Evolutionary conservation across 2,888 invertebrate species (phyloP), one percentile per base, ranked within the genome.

Genomic region (Macroteleia sp.): DNA sequence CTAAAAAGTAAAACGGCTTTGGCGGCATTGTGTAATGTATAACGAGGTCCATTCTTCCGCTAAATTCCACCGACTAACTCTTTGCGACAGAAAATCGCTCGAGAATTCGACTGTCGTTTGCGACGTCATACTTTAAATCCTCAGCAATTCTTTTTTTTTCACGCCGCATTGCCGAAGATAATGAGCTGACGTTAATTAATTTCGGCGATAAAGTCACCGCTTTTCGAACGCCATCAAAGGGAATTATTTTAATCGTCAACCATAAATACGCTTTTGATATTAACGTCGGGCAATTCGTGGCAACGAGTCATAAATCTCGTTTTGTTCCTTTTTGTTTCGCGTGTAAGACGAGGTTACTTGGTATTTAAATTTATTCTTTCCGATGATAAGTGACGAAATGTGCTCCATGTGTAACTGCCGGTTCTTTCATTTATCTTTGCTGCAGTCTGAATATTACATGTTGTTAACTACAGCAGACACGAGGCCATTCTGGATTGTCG

Each of bases 301-400:
- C 20, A 12, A n/a, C 34, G 12, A 25, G 59, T 59, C 12, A 59
- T 52, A 69, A 34, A 42, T 69, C 34, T 10, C 41, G 44, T 56
- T 34, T 17, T 9, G 14, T 57, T 41, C 36, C 9, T 30, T 56
- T 16, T 64, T 64, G 46, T 42, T 64, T 42, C 32, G 17, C 25
- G n/a, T n/a, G n/a, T n/a, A n/a, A n/a, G n/a, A 14, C 25, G 39
- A 20, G 14, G 16, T 17, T 36, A 22, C 12, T 48, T 67, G 48
- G 22, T 64, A 57, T 46, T 48, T 22, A 64, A 71, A 71, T 71
- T 56, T 56, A 71, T 73, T 64, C 50, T n/a, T 46, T 16, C 14
- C 12, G 16, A 48, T 56, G 56, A 73, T 64, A 73, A 64, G 44
- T 62, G 50, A 62, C 14, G 41, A 46, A 10, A 10, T 9, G 46